Evolutionary conservation across 2,113 vertebrate genomes (phyloP).

Genomic region (Megaleporinus macrocephalus): DNA sequence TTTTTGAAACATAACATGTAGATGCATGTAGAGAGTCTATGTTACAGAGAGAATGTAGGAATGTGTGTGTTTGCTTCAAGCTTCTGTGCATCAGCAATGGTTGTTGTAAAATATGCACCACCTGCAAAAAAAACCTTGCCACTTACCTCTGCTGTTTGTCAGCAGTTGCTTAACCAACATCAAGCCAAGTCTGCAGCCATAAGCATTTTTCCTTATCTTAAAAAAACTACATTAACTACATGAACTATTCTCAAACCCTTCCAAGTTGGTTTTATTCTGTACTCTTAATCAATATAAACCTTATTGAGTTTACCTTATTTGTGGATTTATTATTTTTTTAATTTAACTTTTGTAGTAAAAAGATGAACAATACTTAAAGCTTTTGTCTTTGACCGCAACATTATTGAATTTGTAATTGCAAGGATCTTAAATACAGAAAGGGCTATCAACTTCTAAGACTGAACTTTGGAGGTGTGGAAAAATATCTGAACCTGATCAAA

Average conservation of each 20-base stretch:
- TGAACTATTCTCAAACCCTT: neutral
- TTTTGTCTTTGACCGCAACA: no score
- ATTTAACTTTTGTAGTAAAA: no score
- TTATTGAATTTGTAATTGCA: no score
- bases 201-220: conserved; percentile 37
- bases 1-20: neutral
- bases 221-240: neutral
- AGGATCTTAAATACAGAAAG: no score
- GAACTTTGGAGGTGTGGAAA: no score
- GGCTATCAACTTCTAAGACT: no score
- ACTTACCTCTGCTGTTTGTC: conserved; percentile 38
- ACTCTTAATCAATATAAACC: no score
- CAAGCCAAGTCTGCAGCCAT: conserved; percentile 42
- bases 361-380: no score
- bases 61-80: conserved; percentile 22
- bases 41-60: conserved; percentile 7
- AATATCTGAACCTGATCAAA: no score
- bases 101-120: conserved; percentile 1
- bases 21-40: neutral
- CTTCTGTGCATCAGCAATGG: conserved; percentile 8
- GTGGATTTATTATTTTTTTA: no score
- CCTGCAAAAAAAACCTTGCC: conserved; percentile 34
- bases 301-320: neutral
- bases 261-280: neutral
- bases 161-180: conserved; percentile 44